These are phyloP conservation scores for Gila orcuttii DNA, from an alignment of 2,113 vertebrate species.

Conservation along the genomic window DNA sequence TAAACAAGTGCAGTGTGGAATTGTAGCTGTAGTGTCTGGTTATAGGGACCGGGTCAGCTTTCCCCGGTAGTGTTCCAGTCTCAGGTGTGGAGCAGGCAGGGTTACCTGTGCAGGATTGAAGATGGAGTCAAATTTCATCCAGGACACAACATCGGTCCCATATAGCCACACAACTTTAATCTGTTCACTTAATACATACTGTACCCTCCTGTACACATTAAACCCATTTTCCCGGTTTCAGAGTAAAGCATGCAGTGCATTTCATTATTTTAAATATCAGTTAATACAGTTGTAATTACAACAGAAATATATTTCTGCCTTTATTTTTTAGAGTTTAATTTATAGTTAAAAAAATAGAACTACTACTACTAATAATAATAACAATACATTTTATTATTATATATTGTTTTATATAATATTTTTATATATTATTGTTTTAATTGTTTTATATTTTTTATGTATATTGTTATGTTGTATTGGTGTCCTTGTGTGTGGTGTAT, in stretches of 20 bases:
- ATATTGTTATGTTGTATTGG: too few relatives aligned
- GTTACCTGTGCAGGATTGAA: constrained; percentile 5
- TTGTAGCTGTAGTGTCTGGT: constrained; percentile 33
- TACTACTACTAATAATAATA: too few relatives aligned
- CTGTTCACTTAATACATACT: neutral
- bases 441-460: neutral
- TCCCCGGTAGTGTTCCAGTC: neutral
- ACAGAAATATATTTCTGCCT: neutral
- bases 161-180: neutral
- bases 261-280: neutral
- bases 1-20: constrained; percentile 58
- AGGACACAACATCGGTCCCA: neutral
- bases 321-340: neutral
- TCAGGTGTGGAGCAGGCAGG: constrained; percentile 12
- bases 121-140: constrained; percentile 5
- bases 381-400: neutral
- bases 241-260: neutral
- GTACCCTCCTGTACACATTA: neutral
- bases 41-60: neutral
- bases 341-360: neutral
- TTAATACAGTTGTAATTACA: neutral
- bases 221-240: neutral
- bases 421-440: too few relatives aligned
- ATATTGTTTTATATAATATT: neutral
- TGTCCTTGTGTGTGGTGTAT: too few relatives aligned